Conservation (phyloP, 2,797 vertebrate species). For the Onychomys leucogaster region DNA sequence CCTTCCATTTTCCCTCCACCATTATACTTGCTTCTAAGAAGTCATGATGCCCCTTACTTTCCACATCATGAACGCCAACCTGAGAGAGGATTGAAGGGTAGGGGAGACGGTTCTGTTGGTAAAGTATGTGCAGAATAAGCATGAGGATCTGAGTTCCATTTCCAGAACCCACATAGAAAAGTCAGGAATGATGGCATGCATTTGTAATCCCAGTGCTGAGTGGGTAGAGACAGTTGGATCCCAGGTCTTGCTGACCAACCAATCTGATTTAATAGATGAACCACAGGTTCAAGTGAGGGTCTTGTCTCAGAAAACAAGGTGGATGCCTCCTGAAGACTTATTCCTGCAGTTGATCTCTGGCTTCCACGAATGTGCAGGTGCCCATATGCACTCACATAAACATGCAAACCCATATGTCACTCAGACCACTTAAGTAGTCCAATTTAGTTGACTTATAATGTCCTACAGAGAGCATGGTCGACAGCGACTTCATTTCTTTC, state of each 20-base stretch:
- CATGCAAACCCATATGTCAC: neutral
- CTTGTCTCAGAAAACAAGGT: neutral
- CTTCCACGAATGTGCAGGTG: neutral
- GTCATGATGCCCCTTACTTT: neutral
- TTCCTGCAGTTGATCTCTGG: neutral
- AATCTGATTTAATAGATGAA: neutral
- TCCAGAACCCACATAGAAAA: neutral
- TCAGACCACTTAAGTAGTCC: neutral
- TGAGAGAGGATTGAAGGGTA: neutral
- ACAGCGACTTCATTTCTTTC: neutral
- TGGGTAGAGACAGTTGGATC: neutral
- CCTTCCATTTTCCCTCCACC: neutral
- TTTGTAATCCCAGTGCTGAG: neutral
- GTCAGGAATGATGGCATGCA: neutral
- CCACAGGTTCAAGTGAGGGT: neutral
- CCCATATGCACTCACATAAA: neutral
- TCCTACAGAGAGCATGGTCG: neutral
- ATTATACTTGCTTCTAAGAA: neutral
- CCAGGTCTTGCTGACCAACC: neutral
- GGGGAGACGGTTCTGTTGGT: no score
- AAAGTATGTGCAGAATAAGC: neutral
- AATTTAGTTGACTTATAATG: neutral
- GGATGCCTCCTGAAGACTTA: neutral
- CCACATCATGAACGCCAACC: neutral
- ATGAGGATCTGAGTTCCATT: neutral